phyloP scores from a whole-genome alignment of 2,113 vertebrate genomes.

The Microtus ochrogaster region DNA sequence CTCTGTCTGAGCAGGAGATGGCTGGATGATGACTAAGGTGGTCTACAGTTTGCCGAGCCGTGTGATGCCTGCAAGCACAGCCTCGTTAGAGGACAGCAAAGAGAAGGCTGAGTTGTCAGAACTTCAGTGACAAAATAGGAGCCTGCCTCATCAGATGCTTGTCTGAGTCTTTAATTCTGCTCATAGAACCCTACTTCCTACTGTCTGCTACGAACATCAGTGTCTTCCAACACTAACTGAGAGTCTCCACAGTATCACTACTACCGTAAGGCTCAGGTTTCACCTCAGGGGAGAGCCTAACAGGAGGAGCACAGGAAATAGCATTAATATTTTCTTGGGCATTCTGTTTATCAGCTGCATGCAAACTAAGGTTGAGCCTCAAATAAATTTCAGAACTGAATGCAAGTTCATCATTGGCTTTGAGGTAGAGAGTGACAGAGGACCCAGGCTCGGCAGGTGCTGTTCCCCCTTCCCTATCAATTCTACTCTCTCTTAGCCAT shows the following conservation, averaged over 20 bases:
- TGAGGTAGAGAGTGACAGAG: not conserved
- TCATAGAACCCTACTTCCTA: constrained; percentile 52
- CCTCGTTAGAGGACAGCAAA: constrained; percentile 13
- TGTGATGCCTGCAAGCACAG: not conserved
- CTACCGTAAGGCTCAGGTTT: constrained; percentile 11
- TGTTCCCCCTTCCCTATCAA: not conserved
- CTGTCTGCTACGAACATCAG: not conserved
- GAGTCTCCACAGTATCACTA: not conserved
- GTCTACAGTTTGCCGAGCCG: not conserved
- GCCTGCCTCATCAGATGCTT: constrained; percentile 18
- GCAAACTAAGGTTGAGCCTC: constrained; percentile 7
- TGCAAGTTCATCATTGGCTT: not conserved
- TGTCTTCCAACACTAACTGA: not conserved
- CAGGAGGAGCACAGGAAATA: constrained; percentile 50
- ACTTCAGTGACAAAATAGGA: not conserved
- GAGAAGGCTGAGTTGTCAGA: constrained; percentile 16
- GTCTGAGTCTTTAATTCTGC: constrained; percentile 36
- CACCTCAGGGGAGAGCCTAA: not conserved
- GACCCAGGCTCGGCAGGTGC: not conserved
- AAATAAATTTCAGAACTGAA: constrained; percentile 43
- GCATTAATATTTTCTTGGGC: constrained; percentile 44
- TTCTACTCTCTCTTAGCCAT: not conserved
- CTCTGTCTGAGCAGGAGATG: not conserved
- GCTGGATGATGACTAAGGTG: not conserved
- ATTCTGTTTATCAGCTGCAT: not conserved